Evolutionary conservation across 1,140 invertebrate genomes (phyloP).

Genomic region (Pachypsylla venusta): DNA sequence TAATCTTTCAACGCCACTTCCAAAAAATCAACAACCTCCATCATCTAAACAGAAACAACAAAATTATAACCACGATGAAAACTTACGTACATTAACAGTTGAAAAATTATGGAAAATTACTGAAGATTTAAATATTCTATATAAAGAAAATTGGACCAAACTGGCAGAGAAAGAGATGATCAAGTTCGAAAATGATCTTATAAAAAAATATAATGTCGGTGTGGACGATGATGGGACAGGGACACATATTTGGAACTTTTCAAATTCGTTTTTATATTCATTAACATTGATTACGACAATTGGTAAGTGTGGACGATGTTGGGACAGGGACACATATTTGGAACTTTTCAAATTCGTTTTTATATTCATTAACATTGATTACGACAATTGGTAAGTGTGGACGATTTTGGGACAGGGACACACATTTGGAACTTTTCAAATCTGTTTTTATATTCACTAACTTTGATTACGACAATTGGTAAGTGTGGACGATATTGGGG

Average conservation of each 20-base stretch:
- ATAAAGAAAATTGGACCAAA: constrained; percentile 87
- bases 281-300: constrained; percentile 92
- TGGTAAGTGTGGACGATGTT: constrained; percentile 50
- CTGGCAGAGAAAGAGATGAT: constrained; percentile 66
- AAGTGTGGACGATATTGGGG: constrained; percentile 36
- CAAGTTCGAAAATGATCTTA: constrained; percentile 49
- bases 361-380: constrained; percentile 89
- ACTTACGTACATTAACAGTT: constrained; percentile 43
- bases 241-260: constrained; percentile 57
- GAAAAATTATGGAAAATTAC: constrained; percentile 84
- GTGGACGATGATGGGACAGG: constrained; percentile 27
- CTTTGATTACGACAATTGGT: constrained; percentile 93
- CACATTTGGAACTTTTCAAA: constrained; percentile 69
- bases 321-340: constrained; percentile 37
- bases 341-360: constrained; percentile 80
- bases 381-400: constrained; percentile 82
- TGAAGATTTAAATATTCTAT: constrained; percentile 81
- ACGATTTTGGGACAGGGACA: constrained; percentile 30
- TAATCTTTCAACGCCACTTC: too few relatives aligned
- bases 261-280: constrained; percentile 84
- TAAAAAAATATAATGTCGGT: constrained; percentile 20
- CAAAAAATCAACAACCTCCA: not conserved
- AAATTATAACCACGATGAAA: constrained; percentile 13
- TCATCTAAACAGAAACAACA: not conserved
- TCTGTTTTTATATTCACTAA: constrained; percentile 86